Conservation (phyloP, 2,113 vertebrate species). For the Mustela nigripes region DNA sequence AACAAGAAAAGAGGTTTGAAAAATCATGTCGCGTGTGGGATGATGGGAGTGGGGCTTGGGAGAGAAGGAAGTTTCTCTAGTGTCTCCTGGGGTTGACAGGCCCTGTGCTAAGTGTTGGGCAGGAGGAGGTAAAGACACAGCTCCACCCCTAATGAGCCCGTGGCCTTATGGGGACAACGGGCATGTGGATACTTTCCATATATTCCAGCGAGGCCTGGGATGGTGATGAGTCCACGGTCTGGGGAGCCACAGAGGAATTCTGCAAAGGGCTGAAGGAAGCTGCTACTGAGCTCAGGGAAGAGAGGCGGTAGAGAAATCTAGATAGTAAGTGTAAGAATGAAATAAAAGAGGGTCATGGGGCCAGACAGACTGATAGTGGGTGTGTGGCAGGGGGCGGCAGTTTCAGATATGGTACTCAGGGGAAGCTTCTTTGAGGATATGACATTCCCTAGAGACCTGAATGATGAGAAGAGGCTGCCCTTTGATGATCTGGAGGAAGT, state of each 20-base stretch:
- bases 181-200: background rate
- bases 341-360: background rate
- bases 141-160: background rate
- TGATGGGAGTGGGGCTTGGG: background rate
- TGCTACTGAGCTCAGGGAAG: background rate
- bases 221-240: background rate
- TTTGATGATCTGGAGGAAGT: background rate
- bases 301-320: background rate
- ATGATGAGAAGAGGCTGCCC: background rate
- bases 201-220: background rate
- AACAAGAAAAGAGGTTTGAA: background rate
- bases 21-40: background rate
- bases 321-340: background rate
- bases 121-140: background rate
- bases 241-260: background rate
- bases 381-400: background rate
- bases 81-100: background rate
- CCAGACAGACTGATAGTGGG: background rate
- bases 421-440: background rate
- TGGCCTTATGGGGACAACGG: background rate
- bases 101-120: background rate
- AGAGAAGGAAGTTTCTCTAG: background rate
- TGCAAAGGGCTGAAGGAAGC: background rate
- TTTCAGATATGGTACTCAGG: background rate
- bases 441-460: background rate